Evolutionary conservation across 2,888 invertebrate genomes (phyloP).

Genomic region (Panopea generosa): DNA sequence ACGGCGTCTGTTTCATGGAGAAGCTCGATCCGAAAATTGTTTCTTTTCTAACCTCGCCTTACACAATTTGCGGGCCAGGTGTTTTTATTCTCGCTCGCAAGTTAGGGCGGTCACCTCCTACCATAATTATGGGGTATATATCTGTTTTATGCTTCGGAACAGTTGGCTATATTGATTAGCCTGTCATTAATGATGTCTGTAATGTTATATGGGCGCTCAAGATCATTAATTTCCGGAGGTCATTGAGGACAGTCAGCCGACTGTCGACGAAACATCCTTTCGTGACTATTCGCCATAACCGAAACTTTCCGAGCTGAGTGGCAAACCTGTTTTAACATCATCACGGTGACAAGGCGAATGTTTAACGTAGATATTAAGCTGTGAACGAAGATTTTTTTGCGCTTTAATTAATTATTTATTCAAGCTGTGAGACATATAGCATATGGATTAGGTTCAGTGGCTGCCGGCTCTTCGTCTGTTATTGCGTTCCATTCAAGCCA

Average conservation of each 20-base stretch:
- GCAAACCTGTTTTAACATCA: no score
- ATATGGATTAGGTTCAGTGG: no score
- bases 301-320: no score
- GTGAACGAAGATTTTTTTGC: no score
- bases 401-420: no score
- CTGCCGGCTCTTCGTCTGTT: no score
- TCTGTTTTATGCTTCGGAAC: slow-evolving; percentile 47
- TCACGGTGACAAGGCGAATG: no score
- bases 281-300: slow-evolving; percentile 4
- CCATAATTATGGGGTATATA: slow-evolving; percentile 40
- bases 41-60: slow-evolving; percentile 52
- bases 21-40: slow-evolving; percentile 28
- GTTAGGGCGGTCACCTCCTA: slow-evolving; percentile 4
- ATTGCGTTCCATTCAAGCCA: no score
- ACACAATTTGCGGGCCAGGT: slow-evolving; percentile 55
- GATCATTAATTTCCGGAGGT: slow-evolving; percentile 26
- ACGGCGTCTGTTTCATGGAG: background rate
- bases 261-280: slow-evolving; percentile 25
- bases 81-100: slow-evolving; percentile 45
- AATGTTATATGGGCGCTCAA: slow-evolving; percentile 32
- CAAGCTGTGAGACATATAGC: no score
- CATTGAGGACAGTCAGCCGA: slow-evolving; percentile 31
- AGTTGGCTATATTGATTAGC: slow-evolving; percentile 49
- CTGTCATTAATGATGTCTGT: slow-evolving; percentile 46
- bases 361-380: no score